phyloP scores from a whole-genome alignment of 2,888 invertebrate species.

The Oligia fasciuncula region DNA sequence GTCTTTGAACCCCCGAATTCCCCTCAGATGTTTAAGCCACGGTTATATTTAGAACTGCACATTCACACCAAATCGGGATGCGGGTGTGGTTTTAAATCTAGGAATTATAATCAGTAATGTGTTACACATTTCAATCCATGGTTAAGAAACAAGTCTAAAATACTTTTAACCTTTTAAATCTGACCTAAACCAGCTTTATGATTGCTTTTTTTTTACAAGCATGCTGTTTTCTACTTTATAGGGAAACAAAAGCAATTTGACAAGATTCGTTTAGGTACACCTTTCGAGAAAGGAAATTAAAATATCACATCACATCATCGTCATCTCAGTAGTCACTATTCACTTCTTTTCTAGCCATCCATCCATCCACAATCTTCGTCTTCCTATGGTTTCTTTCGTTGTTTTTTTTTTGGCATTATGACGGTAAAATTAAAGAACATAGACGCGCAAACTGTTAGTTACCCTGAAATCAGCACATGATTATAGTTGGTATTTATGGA shows the following conservation, averaged over 20 bases:
- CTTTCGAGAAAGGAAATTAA: not conserved
- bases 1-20: constrained; percentile 88
- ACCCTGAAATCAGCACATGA: not conserved
- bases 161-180: not conserved
- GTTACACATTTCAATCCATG: constrained; percentile 10
- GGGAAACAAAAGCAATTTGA: not conserved
- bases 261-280: no score
- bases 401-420: not conserved
- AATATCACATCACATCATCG: not conserved
- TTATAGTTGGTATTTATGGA: not conserved
- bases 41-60: constrained; percentile 88
- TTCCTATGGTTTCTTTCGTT: no score
- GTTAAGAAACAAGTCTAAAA: constrained; percentile 1
- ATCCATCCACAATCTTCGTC: no score
- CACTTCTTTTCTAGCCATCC: not conserved
- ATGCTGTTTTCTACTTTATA: not conserved
- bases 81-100: constrained; percentile 73
- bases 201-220: not conserved
- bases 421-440: not conserved
- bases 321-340: not conserved
- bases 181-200: not conserved
- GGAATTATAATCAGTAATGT: constrained; percentile 58
- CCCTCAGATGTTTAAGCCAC: constrained; percentile 79
- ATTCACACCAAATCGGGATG: constrained; percentile 75
- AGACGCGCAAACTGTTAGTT: not conserved